Base-by-base conservation (phyloP, 2,797 vertebrate genomes). In the Sarcoramphus papa region DNA sequence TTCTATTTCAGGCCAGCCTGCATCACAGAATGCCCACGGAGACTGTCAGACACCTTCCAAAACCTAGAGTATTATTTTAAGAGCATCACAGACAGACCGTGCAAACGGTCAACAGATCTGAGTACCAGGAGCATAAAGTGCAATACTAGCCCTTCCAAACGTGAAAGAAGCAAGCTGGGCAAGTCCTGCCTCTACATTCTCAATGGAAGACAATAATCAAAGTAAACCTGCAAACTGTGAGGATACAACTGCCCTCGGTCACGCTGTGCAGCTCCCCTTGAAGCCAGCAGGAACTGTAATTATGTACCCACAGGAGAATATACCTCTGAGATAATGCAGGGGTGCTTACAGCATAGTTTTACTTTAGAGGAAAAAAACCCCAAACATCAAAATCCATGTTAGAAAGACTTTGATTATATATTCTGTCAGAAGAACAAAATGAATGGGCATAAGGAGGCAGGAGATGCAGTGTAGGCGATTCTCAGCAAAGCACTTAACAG, bases 371-470 rank as follows among this genome's bases (percentile, higher is more conserved):
- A 18, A 54, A 79, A 62, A 68, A 22, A 4, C 0, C 19, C 33
- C 45, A 81, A 63, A 76, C 27, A 12, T 41, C 68, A 69, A 92
- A 90, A 93, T 50, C 37, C 37, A 15, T 18, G 57, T 40, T 75
- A 65, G 72, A 70, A 81, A 72, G 45, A 37, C 21, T 64, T 64
- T 79, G 40, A 62, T 43, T 70, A 48, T 62, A 33, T 59, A 80
- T 88, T 88, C 82, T 80, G 45, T 68, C 25, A 91, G 68, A 65
- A 65, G 51, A 85, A 78, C 20, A 90, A 81, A 68, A 65, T 69
- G 33, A 92, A 93, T 93, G 85, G 78, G 64, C 56, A 84, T n/a
- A 89, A 92, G 72, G 70, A 94, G n/a, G 45, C 41, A 88, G 62
- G 76, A 84, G 59, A 86, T 60, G 54, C 31, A 65, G 28, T 9